These are phyloP conservation scores for Itoplectis maculator DNA, from an alignment of 2,888 invertebrate species.

Conservation along the genomic window DNA sequence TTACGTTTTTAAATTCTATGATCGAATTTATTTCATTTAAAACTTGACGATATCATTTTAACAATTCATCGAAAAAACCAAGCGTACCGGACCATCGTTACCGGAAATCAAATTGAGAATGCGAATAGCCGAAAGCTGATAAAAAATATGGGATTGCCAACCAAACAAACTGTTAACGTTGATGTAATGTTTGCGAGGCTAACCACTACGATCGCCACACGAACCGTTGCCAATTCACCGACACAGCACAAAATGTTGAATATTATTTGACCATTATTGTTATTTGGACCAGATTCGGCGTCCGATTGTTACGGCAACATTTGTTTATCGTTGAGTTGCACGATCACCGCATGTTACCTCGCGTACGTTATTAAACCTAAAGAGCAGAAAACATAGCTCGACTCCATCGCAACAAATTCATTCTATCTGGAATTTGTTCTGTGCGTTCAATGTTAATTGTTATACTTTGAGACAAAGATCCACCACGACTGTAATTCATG, in stretches of 20 bases:
- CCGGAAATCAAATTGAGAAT: background rate
- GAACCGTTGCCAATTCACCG: constrained; percentile 27
- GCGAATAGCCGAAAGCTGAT: background rate
- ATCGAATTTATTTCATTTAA: constrained; percentile 30
- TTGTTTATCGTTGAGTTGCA: constrained; percentile 73
- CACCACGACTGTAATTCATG: constrained; percentile 49
- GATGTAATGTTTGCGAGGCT: constrained; percentile 31
- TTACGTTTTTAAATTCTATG: background rate
- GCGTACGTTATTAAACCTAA: constrained; percentile 22
- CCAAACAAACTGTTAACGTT: constrained; percentile 39
- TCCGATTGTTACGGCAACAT: constrained; percentile 66
- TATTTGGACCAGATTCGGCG: constrained; percentile 22
- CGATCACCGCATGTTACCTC: constrained; percentile 71
- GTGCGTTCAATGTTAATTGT: constrained; percentile 52
- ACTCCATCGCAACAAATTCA: constrained; percentile 13
- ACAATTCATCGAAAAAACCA: constrained; percentile 34
- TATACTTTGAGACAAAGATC: constrained; percentile 41
- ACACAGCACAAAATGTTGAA: constrained; percentile 36
- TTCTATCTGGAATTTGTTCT: constrained; percentile 24
- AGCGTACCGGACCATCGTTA: background rate
- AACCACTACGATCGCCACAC: background rate
- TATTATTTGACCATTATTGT: constrained; percentile 50
- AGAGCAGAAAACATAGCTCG: constrained; percentile 23
- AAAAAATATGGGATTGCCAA: constrained; percentile 17
- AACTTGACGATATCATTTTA: constrained; percentile 28